phyloP scores from a whole-genome alignment of 2,888 invertebrate species.

The Elegia similella region DNA sequence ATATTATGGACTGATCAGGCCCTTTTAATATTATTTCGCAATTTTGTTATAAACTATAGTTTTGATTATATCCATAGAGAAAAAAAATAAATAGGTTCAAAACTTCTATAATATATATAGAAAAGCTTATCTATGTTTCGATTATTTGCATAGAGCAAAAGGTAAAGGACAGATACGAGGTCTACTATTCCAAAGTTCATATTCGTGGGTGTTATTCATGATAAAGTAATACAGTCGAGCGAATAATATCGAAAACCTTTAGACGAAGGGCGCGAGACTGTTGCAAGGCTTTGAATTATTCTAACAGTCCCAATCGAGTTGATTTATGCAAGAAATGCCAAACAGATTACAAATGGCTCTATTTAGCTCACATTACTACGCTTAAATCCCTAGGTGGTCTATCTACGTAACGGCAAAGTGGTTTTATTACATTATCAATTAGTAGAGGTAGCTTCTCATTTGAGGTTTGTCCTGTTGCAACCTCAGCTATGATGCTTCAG shows the following conservation, averaged over 20 bases:
- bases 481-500: too few relatives aligned
- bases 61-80: too few relatives aligned
- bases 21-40: too few relatives aligned
- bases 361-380: neutral
- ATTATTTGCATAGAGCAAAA: neutral
- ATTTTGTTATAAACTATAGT: too few relatives aligned
- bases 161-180: neutral
- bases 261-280: conserved; percentile 1
- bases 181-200: conserved; percentile 7
- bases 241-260: conserved; percentile 2
- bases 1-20: too few relatives aligned
- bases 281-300: neutral
- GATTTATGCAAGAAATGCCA: conserved; percentile 12
- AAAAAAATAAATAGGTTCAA: too few relatives aligned
- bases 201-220: conserved; percentile 9
- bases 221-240: conserved; percentile 3
- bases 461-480: too few relatives aligned
- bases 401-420: neutral
- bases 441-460: too few relatives aligned
- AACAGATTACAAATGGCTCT: conserved; percentile 9
- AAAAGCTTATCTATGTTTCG: neutral
- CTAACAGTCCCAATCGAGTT: conserved; percentile 3
- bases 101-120: neutral
- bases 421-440: neutral
- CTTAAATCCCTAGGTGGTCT: neutral